These are phyloP conservation scores for Loriculus beryllinus DNA, from an alignment of 2,797 vertebrate genomes.

Conservation along the genomic window DNA sequence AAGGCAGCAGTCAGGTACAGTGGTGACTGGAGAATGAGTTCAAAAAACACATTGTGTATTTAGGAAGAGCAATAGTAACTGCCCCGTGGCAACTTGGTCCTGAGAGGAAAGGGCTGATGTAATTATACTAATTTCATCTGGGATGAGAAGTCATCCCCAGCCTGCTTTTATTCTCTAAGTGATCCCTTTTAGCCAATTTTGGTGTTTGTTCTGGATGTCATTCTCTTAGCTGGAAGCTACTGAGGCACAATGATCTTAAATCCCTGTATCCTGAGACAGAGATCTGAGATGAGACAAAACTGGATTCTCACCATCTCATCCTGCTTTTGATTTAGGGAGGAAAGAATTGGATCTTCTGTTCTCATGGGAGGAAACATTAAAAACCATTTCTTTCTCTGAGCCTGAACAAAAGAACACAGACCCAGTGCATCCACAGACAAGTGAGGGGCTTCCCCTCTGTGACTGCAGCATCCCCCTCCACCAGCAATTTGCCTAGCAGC, in stretches of 20 bases:
- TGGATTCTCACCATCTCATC: background rate
- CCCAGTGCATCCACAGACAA: accelerated
- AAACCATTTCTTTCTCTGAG: background rate
- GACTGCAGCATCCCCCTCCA: background rate
- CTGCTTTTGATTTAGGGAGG: conserved; percentile 1
- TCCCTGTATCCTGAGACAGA: background rate
- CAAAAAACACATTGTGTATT: background rate
- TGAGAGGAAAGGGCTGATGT: background rate
- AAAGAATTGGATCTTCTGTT: background rate
- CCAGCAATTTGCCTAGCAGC: background rate
- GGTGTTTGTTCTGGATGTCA: conserved; percentile 20
- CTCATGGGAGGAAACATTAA: background rate
- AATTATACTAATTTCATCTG: conserved; percentile 43
- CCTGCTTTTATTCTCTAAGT: conserved; percentile 41
- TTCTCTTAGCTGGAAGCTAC: conserved; percentile 43
- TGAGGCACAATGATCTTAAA: background rate
- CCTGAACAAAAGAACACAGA: background rate
- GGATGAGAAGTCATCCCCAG: conserved; percentile 3
- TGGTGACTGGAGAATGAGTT: background rate
- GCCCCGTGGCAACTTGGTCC: background rate
- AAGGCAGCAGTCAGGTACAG: background rate
- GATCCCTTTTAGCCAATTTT: conserved; percentile 38
- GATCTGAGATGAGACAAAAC: conserved; percentile 14
- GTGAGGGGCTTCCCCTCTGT: accelerated
- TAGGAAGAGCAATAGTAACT: conserved; percentile 16